phyloP scores from a whole-genome alignment of 2,797 vertebrate genomes.

The Eospalax fontanierii region DNA sequence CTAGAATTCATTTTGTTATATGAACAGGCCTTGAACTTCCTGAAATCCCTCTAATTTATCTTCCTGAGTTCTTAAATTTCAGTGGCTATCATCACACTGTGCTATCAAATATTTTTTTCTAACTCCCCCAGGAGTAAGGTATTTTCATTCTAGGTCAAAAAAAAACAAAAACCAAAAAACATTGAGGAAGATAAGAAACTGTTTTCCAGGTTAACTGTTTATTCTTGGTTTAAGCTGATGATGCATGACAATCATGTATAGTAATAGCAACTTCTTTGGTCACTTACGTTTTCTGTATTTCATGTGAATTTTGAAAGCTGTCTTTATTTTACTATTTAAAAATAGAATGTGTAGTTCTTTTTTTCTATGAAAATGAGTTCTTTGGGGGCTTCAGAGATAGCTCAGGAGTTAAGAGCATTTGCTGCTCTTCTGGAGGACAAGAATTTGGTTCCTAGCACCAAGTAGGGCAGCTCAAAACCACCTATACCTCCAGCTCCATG shows the following conservation, averaged over 20 bases:
- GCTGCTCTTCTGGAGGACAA: background rate
- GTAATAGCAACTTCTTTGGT: constrained; percentile 19
- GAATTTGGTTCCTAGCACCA: background rate
- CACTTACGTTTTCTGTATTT: background rate
- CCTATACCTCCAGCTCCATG: background rate
- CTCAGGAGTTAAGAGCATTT: background rate
- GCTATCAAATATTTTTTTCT: background rate
- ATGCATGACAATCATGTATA: background rate
- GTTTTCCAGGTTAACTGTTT: constrained; percentile 12
- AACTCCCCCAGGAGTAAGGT: constrained; percentile 1
- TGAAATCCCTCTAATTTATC: background rate
- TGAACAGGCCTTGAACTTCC: background rate
- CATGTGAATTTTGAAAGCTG: constrained; percentile 10
- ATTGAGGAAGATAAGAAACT: background rate
- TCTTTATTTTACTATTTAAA: background rate
- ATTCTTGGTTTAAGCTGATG: constrained; percentile 1
- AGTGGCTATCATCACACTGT: background rate
- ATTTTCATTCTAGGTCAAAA: background rate
- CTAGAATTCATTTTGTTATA: background rate
- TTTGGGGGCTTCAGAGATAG: background rate
- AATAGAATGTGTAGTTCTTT: background rate
- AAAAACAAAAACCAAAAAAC: background rate
- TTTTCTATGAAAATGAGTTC: background rate
- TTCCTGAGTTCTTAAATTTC: background rate
- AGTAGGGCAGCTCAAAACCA: background rate